Base-by-base conservation (phyloP, 2,888 invertebrate genomes). In the Leucophenga montana region DNA sequence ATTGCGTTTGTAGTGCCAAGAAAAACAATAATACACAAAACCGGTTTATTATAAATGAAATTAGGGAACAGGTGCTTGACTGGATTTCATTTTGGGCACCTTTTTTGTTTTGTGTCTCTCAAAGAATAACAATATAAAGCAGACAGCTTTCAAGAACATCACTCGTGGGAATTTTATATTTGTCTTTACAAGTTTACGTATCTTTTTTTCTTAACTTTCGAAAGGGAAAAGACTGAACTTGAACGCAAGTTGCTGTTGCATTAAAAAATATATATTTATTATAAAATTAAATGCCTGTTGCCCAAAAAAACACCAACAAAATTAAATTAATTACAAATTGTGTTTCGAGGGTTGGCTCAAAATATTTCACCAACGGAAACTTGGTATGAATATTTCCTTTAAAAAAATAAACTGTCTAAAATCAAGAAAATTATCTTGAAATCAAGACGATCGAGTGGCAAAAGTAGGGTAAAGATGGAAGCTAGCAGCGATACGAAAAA, bases 31-130 rank as follows among this genome's bases (percentile, higher is more conserved):
- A 56, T 16, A 54, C n/a, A 18, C 67, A 46, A 2, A 44, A 67
- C 54, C 54, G 66, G 54, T 54, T 66, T 20, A 13, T 22, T 64
- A 20, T 64, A 64, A 64, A 64, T 64, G 62, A 69, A 54, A 65
- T 68, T 70, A 64, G 70, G 66, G 59, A 59, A 67, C 71, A 74
- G 73, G 68, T 65, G 69, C 62, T 22, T 14, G 33, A 46, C 46
- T 66, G 68, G 66, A 70, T 69, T 68, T 66, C 14, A n/a, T 66
- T 31, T 66, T 39, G 48, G 18, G 59, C 53, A 54, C 16, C 18
- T 33, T 64, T 56, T 66, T 53, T 64, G 57, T 16, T 27, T 18
- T 53, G 53, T 31, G 57, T 56, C 50, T 39, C 50, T n/a, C 33
- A 44, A 44, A 65, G 53, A 20, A 20, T 16, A 33, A 27, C 27